Percentiles rank a stretch among this genome's conserved stretches.
phyloP scores from a whole-genome alignment of 2,888 invertebrate genomes.

The Meteorus colon region DNA sequence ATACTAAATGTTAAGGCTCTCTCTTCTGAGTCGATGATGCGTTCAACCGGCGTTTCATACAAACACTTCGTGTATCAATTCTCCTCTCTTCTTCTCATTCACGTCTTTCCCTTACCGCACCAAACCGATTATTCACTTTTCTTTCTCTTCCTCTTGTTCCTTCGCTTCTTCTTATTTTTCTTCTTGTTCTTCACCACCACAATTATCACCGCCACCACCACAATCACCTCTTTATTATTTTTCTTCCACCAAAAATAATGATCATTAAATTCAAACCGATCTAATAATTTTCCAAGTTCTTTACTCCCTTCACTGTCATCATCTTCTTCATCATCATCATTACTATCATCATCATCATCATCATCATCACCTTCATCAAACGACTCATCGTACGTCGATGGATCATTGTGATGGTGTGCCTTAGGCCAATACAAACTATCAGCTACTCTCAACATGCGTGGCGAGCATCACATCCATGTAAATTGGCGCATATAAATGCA shows the following conservation, averaged over 20 bases:
- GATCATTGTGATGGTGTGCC: constrained; percentile 29
- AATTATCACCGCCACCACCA: not conserved
- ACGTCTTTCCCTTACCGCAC: not conserved
- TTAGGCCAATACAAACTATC: constrained; percentile 28
- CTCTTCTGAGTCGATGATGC: not conserved
- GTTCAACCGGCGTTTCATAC: constrained; percentile 1
- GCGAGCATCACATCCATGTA: constrained; percentile 25
- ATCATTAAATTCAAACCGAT: not conserved
- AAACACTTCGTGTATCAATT: not conserved
- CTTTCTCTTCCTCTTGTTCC: constrained; percentile 14
- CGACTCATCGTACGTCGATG: constrained; percentile 25
- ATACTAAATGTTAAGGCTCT: constrained; percentile 4
- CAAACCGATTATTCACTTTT: not conserved
- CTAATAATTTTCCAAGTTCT: not conserved
- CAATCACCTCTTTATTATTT: constrained; percentile 4
- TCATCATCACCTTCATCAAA: constrained; percentile 13
- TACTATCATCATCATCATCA: not conserved
- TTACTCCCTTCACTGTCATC: constrained; percentile 4
- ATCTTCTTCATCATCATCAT: constrained; percentile 6
- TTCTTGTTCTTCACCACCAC: constrained; percentile 23
- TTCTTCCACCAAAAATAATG: not conserved
- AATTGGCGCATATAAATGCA: constrained; percentile 32
- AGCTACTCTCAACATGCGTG: constrained; percentile 36
- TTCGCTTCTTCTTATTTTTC: constrained; percentile 17
- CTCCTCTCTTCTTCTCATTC: constrained; percentile 4